These are phyloP conservation scores for Desmophyllum pertusum DNA, from an alignment of 92 coral and sea anemone species.

Conservation along the genomic window DNA sequence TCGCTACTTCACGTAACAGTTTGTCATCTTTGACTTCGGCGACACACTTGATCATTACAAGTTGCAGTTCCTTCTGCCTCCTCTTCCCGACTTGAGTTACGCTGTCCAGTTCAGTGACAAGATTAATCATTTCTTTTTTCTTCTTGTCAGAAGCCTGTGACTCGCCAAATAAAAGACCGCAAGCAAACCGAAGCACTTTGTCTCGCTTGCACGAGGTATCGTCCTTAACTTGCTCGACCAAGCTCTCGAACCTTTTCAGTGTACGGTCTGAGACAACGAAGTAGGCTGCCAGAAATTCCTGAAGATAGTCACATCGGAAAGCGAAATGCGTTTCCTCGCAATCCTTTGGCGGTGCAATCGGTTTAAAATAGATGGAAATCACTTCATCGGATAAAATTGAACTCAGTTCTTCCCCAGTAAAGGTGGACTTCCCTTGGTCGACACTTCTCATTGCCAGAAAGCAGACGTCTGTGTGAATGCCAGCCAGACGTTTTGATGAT, in stretches of 20 bases:
- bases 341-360: not conserved
- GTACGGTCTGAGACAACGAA: not conserved
- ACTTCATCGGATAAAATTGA: not conserved
- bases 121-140: constrained; percentile 11
- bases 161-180: constrained; percentile 21
- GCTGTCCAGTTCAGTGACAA: not conserved
- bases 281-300: constrained; percentile 31
- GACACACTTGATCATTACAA: constrained; percentile 28
- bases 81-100: not conserved
- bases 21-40: constrained; percentile 22
- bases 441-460: constrained; percentile 26
- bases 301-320: constrained; percentile 14
- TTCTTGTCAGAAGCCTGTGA: constrained; percentile 2
- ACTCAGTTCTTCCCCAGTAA: not conserved
- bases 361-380: constrained; percentile 4
- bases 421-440: not conserved
- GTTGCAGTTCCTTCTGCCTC: constrained; percentile 20
- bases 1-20: constrained; percentile 30
- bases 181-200: constrained; percentile 27
- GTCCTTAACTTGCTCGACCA: constrained; percentile 24
- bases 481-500: not conserved
- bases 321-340: not conserved
- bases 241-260: not conserved
- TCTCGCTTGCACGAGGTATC: constrained; percentile 7
- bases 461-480: constrained; percentile 11